These are phyloP conservation scores for Sclerodermus sp. DNA, from an alignment of 2,888 invertebrate species.

Conservation along the genomic window DNA sequence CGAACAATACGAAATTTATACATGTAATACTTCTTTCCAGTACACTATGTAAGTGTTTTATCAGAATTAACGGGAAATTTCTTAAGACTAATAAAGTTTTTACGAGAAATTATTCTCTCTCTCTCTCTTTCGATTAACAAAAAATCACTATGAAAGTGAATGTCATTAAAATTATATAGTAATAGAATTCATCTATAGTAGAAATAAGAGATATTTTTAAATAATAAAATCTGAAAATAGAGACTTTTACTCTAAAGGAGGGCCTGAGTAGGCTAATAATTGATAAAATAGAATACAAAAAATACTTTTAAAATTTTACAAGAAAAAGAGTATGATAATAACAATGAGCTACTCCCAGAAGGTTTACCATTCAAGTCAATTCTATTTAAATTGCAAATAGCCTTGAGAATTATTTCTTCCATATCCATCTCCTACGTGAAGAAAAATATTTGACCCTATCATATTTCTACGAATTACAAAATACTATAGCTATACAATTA, in stretches of 20 bases:
- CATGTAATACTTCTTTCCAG: too few relatives aligned
- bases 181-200: too few relatives aligned
- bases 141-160: slow-evolving; percentile 7
- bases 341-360: slow-evolving; percentile 10
- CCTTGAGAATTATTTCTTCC: too few relatives aligned
- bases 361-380: too few relatives aligned
- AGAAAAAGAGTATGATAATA: slow-evolving; percentile 9
- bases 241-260: slow-evolving; percentile 19
- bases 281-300: slow-evolving; percentile 24
- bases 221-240: slow-evolving; percentile 24
- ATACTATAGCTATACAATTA: slow-evolving; percentile 18
- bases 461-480: slow-evolving; percentile 9
- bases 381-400: too few relatives aligned
- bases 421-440: slow-evolving; percentile 21
- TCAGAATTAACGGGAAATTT: too few relatives aligned
- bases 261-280: slow-evolving; percentile 17
- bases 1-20: too few relatives aligned
- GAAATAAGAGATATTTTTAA: slow-evolving; percentile 14
- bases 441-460: slow-evolving; percentile 26
- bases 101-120: too few relatives aligned
- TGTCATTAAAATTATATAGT: background rate
- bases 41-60: too few relatives aligned
- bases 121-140: background rate
- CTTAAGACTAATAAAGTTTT: too few relatives aligned
- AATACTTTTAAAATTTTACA: slow-evolving; percentile 20